Percentiles rank a stretch among this genome's conserved stretches.
Evolutionary conservation across 2,113 vertebrate genomes (phyloP).

Genomic region (Sciurus niger): DNA sequence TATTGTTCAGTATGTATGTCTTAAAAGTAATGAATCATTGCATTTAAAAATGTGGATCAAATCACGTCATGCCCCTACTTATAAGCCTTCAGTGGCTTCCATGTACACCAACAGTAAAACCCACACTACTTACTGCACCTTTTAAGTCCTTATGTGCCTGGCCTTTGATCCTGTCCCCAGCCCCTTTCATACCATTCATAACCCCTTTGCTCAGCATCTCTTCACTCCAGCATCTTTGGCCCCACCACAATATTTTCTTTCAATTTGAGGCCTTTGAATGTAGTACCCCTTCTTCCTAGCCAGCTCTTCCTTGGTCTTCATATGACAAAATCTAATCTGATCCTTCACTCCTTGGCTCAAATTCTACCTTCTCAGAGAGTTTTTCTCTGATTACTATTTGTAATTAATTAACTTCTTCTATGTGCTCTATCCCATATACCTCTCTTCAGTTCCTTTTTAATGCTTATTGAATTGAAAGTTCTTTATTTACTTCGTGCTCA

Average conservation of each 20-base stretch:
- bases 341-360: not conserved
- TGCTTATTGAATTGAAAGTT: not conserved
- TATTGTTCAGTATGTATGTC: not conserved
- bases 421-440: not conserved
- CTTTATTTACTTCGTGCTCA: not conserved
- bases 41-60: not conserved
- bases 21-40: conserved; percentile 17
- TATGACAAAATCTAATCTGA: not conserved
- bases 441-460: not conserved
- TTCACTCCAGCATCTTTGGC: not conserved
- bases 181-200: not conserved
- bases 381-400: not conserved
- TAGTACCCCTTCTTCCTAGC: not conserved
- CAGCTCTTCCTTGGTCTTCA: not conserved
- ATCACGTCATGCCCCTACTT: not conserved
- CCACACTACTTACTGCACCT: not conserved
- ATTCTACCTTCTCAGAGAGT: not conserved
- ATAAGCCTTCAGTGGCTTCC: not conserved
- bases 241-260: not conserved
- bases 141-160: not conserved
- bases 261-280: not conserved
- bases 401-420: not conserved
- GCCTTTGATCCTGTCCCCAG: not conserved
- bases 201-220: not conserved
- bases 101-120: not conserved